Evolutionary conservation across 2,797 vertebrate genomes (phyloP), one percentile per base, ranked within the genome.

Genomic region (Euphonia xanthogaster): DNA sequence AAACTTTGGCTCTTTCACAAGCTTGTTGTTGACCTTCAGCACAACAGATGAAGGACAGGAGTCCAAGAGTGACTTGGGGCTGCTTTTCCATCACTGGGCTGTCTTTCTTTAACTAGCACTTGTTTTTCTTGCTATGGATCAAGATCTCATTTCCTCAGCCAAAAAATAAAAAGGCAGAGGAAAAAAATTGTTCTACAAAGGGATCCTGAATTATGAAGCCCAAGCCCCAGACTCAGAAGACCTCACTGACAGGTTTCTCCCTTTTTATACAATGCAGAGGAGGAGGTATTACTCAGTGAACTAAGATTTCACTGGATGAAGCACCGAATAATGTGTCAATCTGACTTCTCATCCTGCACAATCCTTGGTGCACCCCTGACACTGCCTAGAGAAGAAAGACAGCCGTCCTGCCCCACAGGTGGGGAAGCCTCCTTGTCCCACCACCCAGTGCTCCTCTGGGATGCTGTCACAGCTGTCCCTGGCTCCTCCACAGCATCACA

Each of bases 381-480:
- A 1, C 40, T 58, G 7, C 37, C 30, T 3, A 40, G 24, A 20
- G 48, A 42, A 53, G 48, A 62, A 45, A 75, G 22, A 23, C 47
- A 39, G 19, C 0, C 1, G 14, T 87, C 6, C 37, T 71, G 44
- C 23, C 61, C 42, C 50, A 30, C 23, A 30, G 35, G 7, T 3
- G 7, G n/a, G 37, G 28, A 58, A 68, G 8, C 12, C 19, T n/a
- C 44, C 63, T 51, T 1, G 2, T 75, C n/a, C 60, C 68, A 66
- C 8, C 0, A 0, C 21, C 24, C 4, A 0, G 3, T 5, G 50
- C n/a, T 66, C 54, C 73, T 35, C 44, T 1, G 0, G 35, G 90
- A n/a, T 37, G 17, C 30, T 71, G 44, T 77, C 3, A 2, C 48
- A 15, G 37, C 44, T 40, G 78, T 17, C 31, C 73, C 58, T 2